phyloP scores from a whole-genome alignment of 2,113 vertebrate species.

The Epinephelus cyanopodus region DNA sequence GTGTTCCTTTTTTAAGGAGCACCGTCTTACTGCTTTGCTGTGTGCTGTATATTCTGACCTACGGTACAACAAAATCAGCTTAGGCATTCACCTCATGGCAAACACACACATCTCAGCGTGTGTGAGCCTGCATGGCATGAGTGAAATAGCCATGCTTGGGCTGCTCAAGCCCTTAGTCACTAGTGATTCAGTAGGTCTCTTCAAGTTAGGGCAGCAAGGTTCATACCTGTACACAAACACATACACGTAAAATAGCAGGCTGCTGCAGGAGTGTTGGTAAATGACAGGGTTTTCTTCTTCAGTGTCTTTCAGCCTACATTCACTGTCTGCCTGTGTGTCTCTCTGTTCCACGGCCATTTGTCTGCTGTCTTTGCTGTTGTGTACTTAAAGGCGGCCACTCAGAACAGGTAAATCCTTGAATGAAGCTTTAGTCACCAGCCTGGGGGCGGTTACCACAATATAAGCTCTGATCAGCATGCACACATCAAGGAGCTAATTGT shows the following conservation, averaged over 20 bases:
- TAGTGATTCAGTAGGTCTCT: slow-evolving; percentile 71
- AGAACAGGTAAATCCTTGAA: slow-evolving; percentile 23
- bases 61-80: slow-evolving; percentile 10
- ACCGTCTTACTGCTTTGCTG: neutral
- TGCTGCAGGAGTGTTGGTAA: slow-evolving; percentile 28
- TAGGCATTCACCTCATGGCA: slow-evolving; percentile 12
- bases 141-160: slow-evolving; percentile 45
- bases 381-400: slow-evolving; percentile 4
- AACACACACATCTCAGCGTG: slow-evolving; percentile 26
- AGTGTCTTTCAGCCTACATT: slow-evolving; percentile 8
- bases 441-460: neutral
- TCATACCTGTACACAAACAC: slow-evolving; percentile 55
- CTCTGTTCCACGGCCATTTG: neutral
- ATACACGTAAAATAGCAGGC: neutral
- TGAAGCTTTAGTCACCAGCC: slow-evolving; percentile 8
- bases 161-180: slow-evolving; percentile 74
- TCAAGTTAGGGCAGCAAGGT: slow-evolving; percentile 75
- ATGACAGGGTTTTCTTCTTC: slow-evolving; percentile 35
- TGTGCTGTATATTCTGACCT: slow-evolving; percentile 5
- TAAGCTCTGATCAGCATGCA: neutral
- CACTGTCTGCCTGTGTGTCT: slow-evolving; percentile 9
- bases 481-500: neutral
- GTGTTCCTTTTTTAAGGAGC: neutral
- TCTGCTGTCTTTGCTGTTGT: slow-evolving; percentile 4
- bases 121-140: slow-evolving; percentile 69